Base-by-base conservation (phyloP, 2,888 invertebrate species). In the Lycocerus yunnanus region DNA sequence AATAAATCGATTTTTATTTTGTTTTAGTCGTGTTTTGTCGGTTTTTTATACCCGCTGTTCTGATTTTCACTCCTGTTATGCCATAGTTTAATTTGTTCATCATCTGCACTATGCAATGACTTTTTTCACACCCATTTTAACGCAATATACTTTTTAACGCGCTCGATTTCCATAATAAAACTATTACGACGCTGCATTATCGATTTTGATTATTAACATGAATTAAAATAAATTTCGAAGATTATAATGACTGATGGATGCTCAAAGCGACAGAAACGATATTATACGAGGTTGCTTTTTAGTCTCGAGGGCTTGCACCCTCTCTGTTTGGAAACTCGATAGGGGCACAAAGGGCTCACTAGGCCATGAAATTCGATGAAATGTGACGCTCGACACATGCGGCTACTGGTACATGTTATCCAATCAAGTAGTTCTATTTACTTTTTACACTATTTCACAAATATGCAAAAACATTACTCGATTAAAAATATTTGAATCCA, bases 281-380 rank as follows among this genome's bases (percentile, higher is more conserved):
- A 63, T 63, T 16, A 16, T 60, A 63, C 14, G 61, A 70, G 61
- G 74, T 68, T 68, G 66, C 74, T 67, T 71, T 75, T 43, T 58
- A 66, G 67, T 73, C 75, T 75, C 70, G 72, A 73, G 73, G 72
- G 75, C 66, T 67, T 66, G 73, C 71, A 74, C 78, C 80, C 79
- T 76, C 79, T 81, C 80, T 83, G 80, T 82, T 81, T 81, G 80
- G 78, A 78, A 80, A 77, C 78, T 77, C 77, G 74, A 75, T 76
- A 71, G 82, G 80, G 81, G 79, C 81, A 88, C 87, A 88, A 88
- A 88, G 85, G 86, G 84, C 80, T 83, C 86, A 86, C 80, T 83
- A 85, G 85, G 82, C 86, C 87, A 86, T 87, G 86, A 88, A 88
- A 88, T 88, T 87, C 87, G 88, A 88, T 88, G 88, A 88, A 88